Percentiles rank a stretch among this genome's conserved stretches.
phyloP scores from a whole-genome alignment of 2,888 invertebrate genomes.

The Napeogenes sylphis region DNA sequence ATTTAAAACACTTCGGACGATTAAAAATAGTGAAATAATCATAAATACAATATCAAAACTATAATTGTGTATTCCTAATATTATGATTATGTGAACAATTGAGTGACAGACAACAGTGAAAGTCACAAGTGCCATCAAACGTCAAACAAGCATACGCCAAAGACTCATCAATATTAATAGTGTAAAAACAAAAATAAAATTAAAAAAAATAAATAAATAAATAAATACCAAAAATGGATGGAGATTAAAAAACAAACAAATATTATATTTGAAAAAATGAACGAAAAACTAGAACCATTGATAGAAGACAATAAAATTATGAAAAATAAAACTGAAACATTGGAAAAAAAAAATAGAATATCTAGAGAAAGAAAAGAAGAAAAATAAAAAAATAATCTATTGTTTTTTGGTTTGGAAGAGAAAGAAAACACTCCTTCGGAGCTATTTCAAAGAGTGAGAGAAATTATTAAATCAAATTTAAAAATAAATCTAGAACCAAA shows the following conservation, averaged over 20 bases:
- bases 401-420: slow-evolving; percentile 6
- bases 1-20: too few species aligned
- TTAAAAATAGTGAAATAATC: too few species aligned
- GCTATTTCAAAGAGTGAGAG: neutral
- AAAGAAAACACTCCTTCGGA: neutral
- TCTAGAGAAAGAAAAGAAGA: slow-evolving; percentile 24
- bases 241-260: slow-evolving; percentile 27
- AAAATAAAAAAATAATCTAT: slow-evolving; percentile 10
- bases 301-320: slow-evolving; percentile 25
- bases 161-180: too few species aligned
- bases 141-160: too few species aligned
- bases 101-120: too few species aligned
- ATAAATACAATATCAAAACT: too few species aligned
- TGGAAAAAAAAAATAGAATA: slow-evolving; percentile 25
- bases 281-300: slow-evolving; percentile 10
- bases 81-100: too few species aligned
- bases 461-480: slow-evolving; percentile 6
- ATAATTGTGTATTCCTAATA: too few species aligned
- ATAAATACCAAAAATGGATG: slow-evolving; percentile 14
- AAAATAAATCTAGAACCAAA: slow-evolving; percentile 17
- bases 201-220: neutral
- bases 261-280: slow-evolving; percentile 22
- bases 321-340: slow-evolving; percentile 23
- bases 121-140: too few species aligned
- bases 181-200: too few species aligned